phyloP scores from a whole-genome alignment of 2,888 invertebrate genomes.

The Notocelia uddmanniana region DNA sequence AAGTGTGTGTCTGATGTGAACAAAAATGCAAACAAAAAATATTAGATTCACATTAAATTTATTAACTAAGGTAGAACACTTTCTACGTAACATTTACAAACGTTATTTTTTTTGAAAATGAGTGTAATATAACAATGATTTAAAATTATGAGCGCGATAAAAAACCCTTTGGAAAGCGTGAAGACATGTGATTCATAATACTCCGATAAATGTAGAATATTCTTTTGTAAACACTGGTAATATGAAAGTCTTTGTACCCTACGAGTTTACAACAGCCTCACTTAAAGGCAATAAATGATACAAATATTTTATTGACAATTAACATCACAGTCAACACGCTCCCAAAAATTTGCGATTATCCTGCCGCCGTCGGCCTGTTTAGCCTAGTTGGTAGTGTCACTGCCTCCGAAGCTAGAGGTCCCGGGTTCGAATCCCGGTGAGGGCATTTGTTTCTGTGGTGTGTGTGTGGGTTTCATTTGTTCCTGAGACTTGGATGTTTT shows the following conservation, averaged over 20 bases:
- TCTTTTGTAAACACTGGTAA: neutral
- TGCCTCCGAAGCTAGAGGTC: no score
- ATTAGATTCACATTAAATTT: neutral
- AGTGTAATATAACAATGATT: neutral
- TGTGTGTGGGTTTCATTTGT: no score
- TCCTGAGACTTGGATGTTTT: no score
- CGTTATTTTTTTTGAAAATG: neutral
- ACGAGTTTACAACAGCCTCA: neutral
- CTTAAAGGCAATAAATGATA: neutral
- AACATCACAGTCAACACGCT: neutral
- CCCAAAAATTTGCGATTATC: neutral
- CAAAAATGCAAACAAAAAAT: no score
- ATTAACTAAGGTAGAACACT: neutral
- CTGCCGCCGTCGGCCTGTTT: no score
- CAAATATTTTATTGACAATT: neutral
- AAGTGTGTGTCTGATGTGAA: neutral
- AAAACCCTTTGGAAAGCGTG: neutral
- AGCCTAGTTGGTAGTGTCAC: no score
- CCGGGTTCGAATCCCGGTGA: no score
- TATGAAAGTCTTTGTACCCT: neutral
- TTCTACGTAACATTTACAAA: neutral
- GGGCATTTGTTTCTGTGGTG: no score
- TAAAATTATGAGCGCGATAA: neutral
- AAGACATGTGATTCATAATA: neutral
- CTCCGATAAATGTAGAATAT: neutral